Conservation (phyloP, 2,888 invertebrate species). For the Phengaris alcon region DNA sequence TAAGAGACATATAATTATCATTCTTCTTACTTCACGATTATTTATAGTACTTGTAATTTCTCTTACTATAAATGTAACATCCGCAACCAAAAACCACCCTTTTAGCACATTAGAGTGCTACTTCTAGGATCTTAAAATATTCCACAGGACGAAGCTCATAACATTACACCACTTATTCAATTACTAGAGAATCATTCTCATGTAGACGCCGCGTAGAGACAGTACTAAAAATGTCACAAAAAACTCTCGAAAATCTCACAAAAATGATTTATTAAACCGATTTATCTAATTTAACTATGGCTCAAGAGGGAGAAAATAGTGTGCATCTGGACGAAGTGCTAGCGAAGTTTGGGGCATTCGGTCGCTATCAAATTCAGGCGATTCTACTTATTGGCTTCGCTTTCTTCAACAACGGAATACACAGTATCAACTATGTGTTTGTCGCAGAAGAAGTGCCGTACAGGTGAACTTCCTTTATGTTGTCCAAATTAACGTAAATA, state of each 20-base stretch:
- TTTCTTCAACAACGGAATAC: constrained; percentile 44
- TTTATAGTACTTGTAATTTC: too few species aligned
- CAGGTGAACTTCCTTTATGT: constrained; percentile 36
- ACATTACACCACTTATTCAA: constrained; percentile 25
- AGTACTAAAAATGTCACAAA: neutral
- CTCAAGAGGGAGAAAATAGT: constrained; percentile 31
- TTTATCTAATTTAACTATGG: constrained; percentile 30
- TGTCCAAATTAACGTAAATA: neutral
- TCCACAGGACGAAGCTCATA: constrained; percentile 23
- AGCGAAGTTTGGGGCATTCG: constrained; percentile 41
- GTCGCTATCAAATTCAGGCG: constrained; percentile 42
- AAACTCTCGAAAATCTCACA: neutral
- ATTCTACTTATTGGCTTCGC: constrained; percentile 43
- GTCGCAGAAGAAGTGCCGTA: constrained; percentile 44
- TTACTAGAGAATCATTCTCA: neutral
- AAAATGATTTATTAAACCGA: neutral
- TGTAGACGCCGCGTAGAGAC: neutral
- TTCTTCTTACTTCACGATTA: too few species aligned
- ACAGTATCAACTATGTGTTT: constrained; percentile 44
- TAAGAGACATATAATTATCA: too few species aligned
- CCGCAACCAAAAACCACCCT: neutral
- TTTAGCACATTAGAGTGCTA: neutral
- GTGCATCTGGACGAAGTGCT: constrained; percentile 45
- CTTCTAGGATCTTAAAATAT: constrained; percentile 15
- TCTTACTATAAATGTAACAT: neutral